These are phyloP conservation scores for Aphelenchoides avenae DNA, from an alignment of 1,140 invertebrate species.

Conservation along the genomic window DNA sequence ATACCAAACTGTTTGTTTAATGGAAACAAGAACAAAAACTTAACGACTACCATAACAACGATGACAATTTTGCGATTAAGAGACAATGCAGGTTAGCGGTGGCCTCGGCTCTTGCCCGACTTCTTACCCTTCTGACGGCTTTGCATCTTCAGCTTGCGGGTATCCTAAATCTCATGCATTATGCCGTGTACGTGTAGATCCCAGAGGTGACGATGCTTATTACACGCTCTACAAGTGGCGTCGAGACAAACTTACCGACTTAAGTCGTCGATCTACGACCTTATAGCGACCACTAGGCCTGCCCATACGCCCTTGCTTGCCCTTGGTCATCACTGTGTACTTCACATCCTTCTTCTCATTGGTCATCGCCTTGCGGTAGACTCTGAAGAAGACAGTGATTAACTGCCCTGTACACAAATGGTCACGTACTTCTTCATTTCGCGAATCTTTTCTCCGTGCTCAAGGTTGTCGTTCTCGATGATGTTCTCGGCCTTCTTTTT, in stretches of 20 bases:
- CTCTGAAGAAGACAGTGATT: slow-evolving; percentile 62
- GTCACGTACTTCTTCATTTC: slow-evolving; percentile 78
- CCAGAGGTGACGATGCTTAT: too few species aligned
- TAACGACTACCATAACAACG: too few species aligned
- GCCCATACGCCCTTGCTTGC: slow-evolving; percentile 71
- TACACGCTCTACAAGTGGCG: too few species aligned
- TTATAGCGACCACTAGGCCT: slow-evolving; percentile 82
- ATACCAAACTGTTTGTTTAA: too few species aligned
- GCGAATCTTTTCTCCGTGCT: slow-evolving; percentile 81
- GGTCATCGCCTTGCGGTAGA: slow-evolving; percentile 81
- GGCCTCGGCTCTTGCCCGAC: too few species aligned
- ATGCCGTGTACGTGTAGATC: too few species aligned
- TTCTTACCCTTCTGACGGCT: too few species aligned
- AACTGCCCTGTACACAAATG: slow-evolving; percentile 7
- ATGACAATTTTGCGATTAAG: too few species aligned
- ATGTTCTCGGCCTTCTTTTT: slow-evolving; percentile 90
- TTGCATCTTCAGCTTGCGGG: too few species aligned
- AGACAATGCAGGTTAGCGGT: too few species aligned
- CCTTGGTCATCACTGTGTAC: slow-evolving; percentile 90
- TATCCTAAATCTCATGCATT: too few species aligned
- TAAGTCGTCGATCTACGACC: slow-evolving; percentile 89
- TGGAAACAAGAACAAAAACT: too few species aligned
- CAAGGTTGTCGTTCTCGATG: slow-evolving; percentile 81
- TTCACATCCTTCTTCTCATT: slow-evolving; percentile 76
- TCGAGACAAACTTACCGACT: slow-evolving; percentile 76